Percentiles rank a stretch among this genome's conserved stretches.
Conservation (phyloP, 1,140 invertebrate species). For the Tachypleus tridentatus region DNA sequence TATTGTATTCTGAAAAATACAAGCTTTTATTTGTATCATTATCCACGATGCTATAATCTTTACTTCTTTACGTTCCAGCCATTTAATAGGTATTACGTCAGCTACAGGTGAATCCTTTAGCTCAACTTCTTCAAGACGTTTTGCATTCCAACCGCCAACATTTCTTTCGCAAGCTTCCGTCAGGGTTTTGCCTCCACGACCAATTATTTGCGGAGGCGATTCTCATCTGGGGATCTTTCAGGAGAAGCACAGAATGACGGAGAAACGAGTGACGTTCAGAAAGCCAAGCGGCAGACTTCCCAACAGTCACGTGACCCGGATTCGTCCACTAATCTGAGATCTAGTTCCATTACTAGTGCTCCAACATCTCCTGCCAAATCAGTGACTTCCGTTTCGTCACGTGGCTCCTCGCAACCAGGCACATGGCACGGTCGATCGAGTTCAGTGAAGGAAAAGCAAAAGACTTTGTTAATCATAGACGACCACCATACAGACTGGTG, state of each 20-base stretch:
- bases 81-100: too few species aligned
- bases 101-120: too few species aligned
- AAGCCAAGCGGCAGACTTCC: too few species aligned
- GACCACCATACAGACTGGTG: slow-evolving; percentile 96
- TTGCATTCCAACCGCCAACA: slow-evolving; percentile 53
- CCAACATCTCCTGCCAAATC: slow-evolving; percentile 76
- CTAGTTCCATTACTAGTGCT: slow-evolving; percentile 60
- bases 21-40: too few species aligned
- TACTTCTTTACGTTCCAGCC: too few species aligned
- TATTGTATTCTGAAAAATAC: too few species aligned
- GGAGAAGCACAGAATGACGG: slow-evolving; percentile 14
- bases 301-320: slow-evolving; percentile 32
- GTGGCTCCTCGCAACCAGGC: slow-evolving; percentile 33
- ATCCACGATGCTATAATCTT: too few species aligned
- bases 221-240: slow-evolving; percentile 26
- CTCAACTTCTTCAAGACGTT: not conserved
- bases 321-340: slow-evolving; percentile 46
- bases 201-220: slow-evolving; percentile 91
- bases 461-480: slow-evolving; percentile 88
- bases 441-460: slow-evolving; percentile 77
- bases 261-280: not conserved
- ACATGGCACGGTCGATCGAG: slow-evolving; percentile 38
- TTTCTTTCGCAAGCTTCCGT: slow-evolving; percentile 93
- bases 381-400: slow-evolving; percentile 25
- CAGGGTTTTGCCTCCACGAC: slow-evolving; percentile 90